Evolutionary conservation across 2,888 invertebrate genomes (phyloP), one percentile per base, ranked within the genome.

Genomic region (Criorhina ranunculi): DNA sequence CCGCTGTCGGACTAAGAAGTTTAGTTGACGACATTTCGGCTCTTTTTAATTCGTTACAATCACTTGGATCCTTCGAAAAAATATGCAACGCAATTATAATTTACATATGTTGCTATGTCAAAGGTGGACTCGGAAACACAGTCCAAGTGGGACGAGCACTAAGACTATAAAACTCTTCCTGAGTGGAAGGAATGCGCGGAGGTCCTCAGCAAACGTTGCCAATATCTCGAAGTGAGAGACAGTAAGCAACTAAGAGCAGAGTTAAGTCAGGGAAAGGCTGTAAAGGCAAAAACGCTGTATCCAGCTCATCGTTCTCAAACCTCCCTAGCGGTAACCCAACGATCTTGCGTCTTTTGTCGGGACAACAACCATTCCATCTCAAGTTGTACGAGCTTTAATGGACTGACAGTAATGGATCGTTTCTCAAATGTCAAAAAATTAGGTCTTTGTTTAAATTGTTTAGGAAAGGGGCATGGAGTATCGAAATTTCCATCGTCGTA

Each of bases 71-170:
- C 11, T 42, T 5, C 15, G 15, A 42, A 42, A 42, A 37, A 37
- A 37, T 37, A 37, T 37, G 37, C 4, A 37, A 37, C 11, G 37
- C 37, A 11, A 37, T 37, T 4, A 37, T 37, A 2, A 40, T 40
- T n/a, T n/a, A n/a, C n/a, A 2, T 40, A 12, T 12, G 12, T 40
- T 12, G 40, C 40, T 5, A 40, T 40, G 40, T 40, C 40, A 40
- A 40, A 40, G 40, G 62, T 44, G 2, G 62, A 57, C 29, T 7
- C 44, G 0, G 35, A 62, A 5, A 11, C 35, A 0, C 46, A 62
- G 17, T 11, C 55, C 0, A 69, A 72, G 2, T 44, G 42, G 67
- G 44, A 69, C n/a, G 55, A 73, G 5, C 44, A 44, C 1, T 11
- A 64, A 3, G 15, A 72, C 0, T 60, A 72, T 2, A 8, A 29